These are phyloP conservation scores for Cuculus canorus DNA, from an alignment of 2,797 vertebrate species.

Conservation along the genomic window DNA sequence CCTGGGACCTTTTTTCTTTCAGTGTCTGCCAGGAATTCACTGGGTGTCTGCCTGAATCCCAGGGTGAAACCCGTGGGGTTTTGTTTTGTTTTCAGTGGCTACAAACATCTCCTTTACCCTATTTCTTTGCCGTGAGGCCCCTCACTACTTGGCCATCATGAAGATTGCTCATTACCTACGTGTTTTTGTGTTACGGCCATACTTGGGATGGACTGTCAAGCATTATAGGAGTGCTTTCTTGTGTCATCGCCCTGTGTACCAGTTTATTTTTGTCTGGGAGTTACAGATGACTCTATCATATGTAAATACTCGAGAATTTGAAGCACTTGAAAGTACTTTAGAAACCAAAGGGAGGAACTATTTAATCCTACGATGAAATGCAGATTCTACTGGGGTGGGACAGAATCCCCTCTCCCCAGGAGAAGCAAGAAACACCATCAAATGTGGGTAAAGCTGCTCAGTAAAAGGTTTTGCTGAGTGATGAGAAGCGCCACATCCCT, in stretches of 20 bases:
- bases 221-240: neutral
- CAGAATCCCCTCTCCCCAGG: neutral
- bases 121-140: neutral
- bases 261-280: neutral
- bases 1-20: neutral
- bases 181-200: neutral
- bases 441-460: neutral
- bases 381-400: neutral
- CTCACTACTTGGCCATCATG: neutral
- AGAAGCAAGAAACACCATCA: neutral
- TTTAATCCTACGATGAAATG: neutral
- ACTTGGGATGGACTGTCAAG: neutral
- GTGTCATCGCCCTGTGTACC: neutral
- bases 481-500: neutral
- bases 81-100: neutral
- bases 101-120: neutral
- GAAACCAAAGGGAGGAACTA: neutral
- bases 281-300: neutral
- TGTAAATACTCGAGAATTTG: neutral
- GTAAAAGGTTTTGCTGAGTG: neutral
- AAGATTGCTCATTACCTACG: neutral
- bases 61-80: fast-evolving
- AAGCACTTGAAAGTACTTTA: neutral
- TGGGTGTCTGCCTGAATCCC: neutral
- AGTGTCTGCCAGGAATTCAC: neutral